Evolutionary conservation across 35 echinoderm and acorn worm species (phyloP).

Genomic region (Stichopus chloronotus): DNA sequence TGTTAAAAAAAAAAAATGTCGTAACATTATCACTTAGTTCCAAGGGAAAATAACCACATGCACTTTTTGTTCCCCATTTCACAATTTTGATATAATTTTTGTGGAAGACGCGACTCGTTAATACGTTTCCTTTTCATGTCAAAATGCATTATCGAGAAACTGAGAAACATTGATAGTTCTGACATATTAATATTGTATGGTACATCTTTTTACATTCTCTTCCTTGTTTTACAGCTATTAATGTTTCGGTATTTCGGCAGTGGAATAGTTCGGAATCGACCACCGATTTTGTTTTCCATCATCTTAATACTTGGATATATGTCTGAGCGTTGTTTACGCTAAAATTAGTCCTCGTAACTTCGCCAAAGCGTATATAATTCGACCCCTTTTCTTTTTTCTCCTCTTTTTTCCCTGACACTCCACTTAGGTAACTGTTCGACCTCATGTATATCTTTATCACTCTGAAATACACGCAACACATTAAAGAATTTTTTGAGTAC

Average conservation of each 20-base stretch:
- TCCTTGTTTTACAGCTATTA: too few relatives aligned
- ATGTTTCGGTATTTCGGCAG: neutral
- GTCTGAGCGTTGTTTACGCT: neutral
- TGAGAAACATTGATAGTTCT: too few relatives aligned
- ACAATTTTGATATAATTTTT: too few relatives aligned
- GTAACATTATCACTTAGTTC: too few relatives aligned
- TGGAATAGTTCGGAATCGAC: neutral
- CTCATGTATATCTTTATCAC: slow-evolving; percentile 34
- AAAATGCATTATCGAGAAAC: too few relatives aligned
- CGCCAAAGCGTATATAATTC: slow-evolving; percentile 18
- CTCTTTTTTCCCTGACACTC: neutral
- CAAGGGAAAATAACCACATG: too few relatives aligned
- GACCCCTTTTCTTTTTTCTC: neutral
- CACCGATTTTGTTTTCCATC: neutral
- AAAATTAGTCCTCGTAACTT: neutral
- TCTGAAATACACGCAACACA: slow-evolving; percentile 48
- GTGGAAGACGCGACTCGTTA: too few relatives aligned
- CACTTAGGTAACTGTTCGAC: slow-evolving; percentile 17
- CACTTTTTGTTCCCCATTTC: too few relatives aligned
- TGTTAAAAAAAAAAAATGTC: too few relatives aligned
- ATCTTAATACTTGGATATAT: neutral
- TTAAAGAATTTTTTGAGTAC: slow-evolving; percentile 44
- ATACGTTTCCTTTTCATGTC: too few relatives aligned
- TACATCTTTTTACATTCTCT: too few relatives aligned
- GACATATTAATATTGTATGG: too few relatives aligned